Evolutionary conservation across 2,113 vertebrate genomes (phyloP).

Genomic region (Panthera leo): DNA sequence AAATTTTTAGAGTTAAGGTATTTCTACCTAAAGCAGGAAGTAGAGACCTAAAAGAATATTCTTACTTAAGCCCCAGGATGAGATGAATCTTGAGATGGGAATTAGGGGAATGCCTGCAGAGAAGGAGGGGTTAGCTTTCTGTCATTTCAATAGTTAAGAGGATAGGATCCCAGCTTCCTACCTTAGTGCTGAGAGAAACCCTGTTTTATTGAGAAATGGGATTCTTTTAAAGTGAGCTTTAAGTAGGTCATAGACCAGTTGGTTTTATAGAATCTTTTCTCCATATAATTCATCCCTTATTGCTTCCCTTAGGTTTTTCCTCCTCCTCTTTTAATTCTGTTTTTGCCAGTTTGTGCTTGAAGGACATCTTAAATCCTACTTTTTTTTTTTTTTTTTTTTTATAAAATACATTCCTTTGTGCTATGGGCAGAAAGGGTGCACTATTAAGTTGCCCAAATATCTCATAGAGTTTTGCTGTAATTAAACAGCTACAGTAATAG

Average conservation of each 20-base stretch:
- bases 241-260: background rate
- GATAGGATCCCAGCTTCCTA: background rate
- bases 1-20: slow-evolving; percentile 9
- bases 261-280: slow-evolving; percentile 26
- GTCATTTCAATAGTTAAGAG: slow-evolving; percentile 18
- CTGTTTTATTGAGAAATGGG: slow-evolving; percentile 18
- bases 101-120: slow-evolving; percentile 3
- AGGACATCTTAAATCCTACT: background rate
- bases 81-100: slow-evolving; percentile 21
- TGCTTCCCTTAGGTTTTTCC: slow-evolving; percentile 5
- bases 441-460: background rate
- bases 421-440: background rate
- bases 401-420: slow-evolving; percentile 2
- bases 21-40: slow-evolving; percentile 8
- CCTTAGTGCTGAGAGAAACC: background rate
- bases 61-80: background rate
- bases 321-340: background rate
- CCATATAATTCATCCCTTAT: background rate
- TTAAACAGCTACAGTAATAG: background rate
- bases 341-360: slow-evolving; percentile 32
- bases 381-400: background rate
- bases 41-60: background rate
- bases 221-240: slow-evolving; percentile 39
- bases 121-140: slow-evolving; percentile 28
- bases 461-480: slow-evolving; percentile 15